phyloP scores from a whole-genome alignment of 2,113 vertebrate species.

The Microtus pennsylvanicus region DNA sequence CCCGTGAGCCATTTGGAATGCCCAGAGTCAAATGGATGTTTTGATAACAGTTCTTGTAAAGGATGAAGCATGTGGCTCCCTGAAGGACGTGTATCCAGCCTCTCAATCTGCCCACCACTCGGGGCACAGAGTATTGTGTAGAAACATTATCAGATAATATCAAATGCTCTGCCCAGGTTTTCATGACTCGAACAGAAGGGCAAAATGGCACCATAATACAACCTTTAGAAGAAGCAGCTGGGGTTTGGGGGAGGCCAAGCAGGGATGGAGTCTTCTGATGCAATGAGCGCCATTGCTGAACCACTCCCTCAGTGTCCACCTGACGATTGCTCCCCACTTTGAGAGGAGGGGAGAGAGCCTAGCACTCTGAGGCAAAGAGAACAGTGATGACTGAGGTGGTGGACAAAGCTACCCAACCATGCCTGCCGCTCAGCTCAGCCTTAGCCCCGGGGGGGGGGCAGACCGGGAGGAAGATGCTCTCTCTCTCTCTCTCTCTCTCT shows the following conservation, averaged over 20 bases:
- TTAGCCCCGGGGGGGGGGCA: too few species aligned
- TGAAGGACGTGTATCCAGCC: neutral
- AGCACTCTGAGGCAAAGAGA: neutral
- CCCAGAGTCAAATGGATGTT: neutral
- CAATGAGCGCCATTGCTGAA: neutral
- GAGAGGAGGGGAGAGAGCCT: neutral
- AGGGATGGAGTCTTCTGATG: neutral
- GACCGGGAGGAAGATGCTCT: rapidly evolving
- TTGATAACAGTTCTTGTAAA: neutral
- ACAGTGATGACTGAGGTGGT: neutral
- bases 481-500: too few species aligned
- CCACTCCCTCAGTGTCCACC: neutral
- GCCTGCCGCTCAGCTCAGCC: neutral
- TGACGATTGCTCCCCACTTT: rapidly evolving
- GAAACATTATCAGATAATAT: neutral
- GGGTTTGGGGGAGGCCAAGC: neutral
- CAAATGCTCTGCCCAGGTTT: neutral
- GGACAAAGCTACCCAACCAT: neutral
- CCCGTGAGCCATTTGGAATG: neutral
- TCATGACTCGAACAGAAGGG: neutral
- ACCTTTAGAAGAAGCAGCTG: neutral
- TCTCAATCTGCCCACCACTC: neutral
- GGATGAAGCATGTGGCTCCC: neutral
- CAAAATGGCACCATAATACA: neutral
- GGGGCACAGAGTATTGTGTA: neutral